Conservation (phyloP, 2,113 vertebrate species). For the Microcebus tavaratra region DNA sequence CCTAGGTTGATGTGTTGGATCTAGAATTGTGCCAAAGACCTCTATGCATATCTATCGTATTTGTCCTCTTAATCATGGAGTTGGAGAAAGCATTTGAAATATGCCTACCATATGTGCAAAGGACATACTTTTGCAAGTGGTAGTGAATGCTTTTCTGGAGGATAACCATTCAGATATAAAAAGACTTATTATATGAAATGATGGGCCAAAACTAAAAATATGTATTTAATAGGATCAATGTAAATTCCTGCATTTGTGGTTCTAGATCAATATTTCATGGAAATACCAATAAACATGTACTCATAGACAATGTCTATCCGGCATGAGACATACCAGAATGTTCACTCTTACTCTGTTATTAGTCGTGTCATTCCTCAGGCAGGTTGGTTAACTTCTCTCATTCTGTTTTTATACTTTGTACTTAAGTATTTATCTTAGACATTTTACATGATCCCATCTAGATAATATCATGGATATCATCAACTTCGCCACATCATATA, state of each 20-base stretch:
- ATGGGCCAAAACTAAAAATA: neutral
- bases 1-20: neutral
- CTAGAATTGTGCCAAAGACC: neutral
- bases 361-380: neutral
- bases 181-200: neutral
- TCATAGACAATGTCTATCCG: neutral
- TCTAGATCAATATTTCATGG: neutral
- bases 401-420: neutral
- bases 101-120: neutral
- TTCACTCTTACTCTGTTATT: neutral
- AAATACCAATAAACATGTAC: neutral
- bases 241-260: neutral
- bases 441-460: neutral
- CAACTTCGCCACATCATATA: neutral
- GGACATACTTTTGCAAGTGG: neutral
- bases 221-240: neutral
- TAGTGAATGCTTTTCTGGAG: neutral
- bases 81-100: constrained; percentile 35
- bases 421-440: neutral
- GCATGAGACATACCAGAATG: neutral
- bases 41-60: neutral
- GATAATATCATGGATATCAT: neutral
- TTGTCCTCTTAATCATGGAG: constrained; percentile 14
- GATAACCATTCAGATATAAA: neutral
- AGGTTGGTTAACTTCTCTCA: neutral